Conservation (phyloP, 2,888 invertebrate genomes). For the Cistogaster globosa region DNA sequence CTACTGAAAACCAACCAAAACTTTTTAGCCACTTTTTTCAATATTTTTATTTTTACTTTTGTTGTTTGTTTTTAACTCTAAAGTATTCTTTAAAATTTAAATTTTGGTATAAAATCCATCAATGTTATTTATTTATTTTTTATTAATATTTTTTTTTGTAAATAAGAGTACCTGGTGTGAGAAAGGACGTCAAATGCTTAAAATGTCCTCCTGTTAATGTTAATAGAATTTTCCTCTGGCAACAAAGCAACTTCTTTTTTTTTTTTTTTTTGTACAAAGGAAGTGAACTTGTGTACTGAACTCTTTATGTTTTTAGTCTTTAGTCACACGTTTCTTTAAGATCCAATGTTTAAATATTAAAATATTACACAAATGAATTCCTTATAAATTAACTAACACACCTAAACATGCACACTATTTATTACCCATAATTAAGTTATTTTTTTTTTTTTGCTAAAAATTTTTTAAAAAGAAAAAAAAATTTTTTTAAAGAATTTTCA, state of each 20-base stretch:
- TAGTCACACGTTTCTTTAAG: too few species aligned
- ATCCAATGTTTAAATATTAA: not conserved
- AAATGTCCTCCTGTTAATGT: slow-evolving; percentile 45
- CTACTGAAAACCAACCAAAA: slow-evolving; percentile 65
- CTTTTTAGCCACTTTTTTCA: slow-evolving; percentile 41
- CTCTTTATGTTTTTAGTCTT: slow-evolving; percentile 10
- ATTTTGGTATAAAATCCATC: slow-evolving; percentile 42
- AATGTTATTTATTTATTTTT: slow-evolving; percentile 35
- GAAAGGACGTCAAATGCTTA: slow-evolving; percentile 40
- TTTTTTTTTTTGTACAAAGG: slow-evolving; percentile 5
- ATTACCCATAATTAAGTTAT: not conserved
- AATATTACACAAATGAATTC: not conserved
- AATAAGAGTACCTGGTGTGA: slow-evolving; percentile 60
- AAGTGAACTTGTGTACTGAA: slow-evolving; percentile 21
- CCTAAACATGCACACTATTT: slow-evolving; percentile 67
- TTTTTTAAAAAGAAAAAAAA: slow-evolving; percentile 40
- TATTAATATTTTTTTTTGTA: slow-evolving; percentile 3
- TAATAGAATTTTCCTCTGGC: slow-evolving; percentile 40
- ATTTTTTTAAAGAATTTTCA: slow-evolving; percentile 50
- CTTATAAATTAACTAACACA: slow-evolving; percentile 46
- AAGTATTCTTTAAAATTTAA: slow-evolving; percentile 56
- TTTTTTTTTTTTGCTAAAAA: slow-evolving; percentile 6
- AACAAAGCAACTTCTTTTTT: slow-evolving; percentile 32
- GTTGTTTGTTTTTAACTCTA: slow-evolving; percentile 7
- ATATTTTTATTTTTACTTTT: slow-evolving; percentile 35